These are phyloP conservation scores for Diadumene lineata DNA, from an alignment of 92 coral and sea anemone species.

Conservation along the genomic window DNA sequence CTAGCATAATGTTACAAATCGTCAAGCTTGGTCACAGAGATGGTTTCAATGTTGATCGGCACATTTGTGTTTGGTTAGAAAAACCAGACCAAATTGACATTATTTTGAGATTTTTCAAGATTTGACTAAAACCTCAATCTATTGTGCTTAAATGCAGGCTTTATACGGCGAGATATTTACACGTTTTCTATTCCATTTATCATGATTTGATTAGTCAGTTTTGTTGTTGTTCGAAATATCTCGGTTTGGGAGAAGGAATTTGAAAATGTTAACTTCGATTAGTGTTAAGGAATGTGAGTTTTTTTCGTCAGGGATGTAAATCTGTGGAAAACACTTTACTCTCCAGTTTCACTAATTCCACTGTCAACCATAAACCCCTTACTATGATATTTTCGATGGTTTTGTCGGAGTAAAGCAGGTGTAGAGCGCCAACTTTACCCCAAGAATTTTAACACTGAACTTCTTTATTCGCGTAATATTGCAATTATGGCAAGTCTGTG, in stretches of 20 bases:
- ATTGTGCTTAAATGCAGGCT: constrained; percentile 4
- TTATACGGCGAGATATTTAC: constrained; percentile 6
- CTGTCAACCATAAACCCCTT: neutral
- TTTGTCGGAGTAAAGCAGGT: constrained; percentile 1
- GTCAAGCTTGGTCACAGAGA: neutral
- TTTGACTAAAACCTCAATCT: constrained; percentile 19
- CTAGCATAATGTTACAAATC: constrained; percentile 10
- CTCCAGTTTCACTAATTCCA: constrained; percentile 10
- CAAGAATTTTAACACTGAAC: neutral
- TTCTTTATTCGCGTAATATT: neutral
- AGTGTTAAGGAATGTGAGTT: constrained; percentile 6
- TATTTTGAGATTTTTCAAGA: constrained; percentile 20
- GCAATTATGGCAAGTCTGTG: neutral
- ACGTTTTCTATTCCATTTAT: constrained; percentile 6
- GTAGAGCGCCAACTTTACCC: neutral
- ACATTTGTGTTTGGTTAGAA: constrained; percentile 1
- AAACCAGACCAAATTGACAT: constrained; percentile 8
- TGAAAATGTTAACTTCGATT: neutral
- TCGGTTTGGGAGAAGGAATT: neutral
- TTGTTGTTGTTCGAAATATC: constrained; percentile 16
- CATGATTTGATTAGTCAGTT: constrained; percentile 9
- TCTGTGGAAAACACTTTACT: constrained; percentile 17
- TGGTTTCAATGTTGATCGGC: constrained; percentile 27
- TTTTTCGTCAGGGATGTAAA: neutral
- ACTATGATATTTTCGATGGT: constrained; percentile 1